phyloP scores from a whole-genome alignment of 1,140 invertebrate genomes.

The Myzus persicae region DNA sequence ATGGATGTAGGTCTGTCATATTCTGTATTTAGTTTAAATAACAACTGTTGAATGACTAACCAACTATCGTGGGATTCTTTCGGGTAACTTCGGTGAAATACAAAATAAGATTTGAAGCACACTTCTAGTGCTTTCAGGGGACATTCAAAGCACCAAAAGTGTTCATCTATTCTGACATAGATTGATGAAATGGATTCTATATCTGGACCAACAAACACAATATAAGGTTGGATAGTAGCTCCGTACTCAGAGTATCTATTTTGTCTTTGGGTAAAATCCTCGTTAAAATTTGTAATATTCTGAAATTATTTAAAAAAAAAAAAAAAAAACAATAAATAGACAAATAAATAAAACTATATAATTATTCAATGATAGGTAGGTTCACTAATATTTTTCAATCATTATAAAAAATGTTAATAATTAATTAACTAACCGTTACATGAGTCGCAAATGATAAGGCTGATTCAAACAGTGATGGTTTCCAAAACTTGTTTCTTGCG shows the following conservation, averaged over 20 bases:
- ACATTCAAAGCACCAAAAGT: neutral
- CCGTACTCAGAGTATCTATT: neutral
- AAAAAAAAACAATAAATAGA: neutral
- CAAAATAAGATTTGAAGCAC: neutral
- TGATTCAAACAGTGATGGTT: neutral
- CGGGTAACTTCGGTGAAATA: neutral
- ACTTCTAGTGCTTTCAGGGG: neutral
- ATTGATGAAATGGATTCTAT: neutral
- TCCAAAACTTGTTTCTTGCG: neutral
- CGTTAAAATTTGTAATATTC: neutral
- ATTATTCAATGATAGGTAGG: too few relatives aligned
- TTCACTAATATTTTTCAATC: too few relatives aligned
- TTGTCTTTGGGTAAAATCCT: neutral
- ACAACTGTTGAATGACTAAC: neutral
- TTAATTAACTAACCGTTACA: neutral
- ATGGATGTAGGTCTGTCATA: neutral
- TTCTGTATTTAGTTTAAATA: neutral
- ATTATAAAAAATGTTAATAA: too few relatives aligned
- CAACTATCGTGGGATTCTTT: neutral
- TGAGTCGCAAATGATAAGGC: neutral
- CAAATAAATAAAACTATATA: too few relatives aligned
- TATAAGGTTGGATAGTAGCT: neutral
- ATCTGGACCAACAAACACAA: neutral
- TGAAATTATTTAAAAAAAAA: neutral
- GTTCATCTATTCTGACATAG: neutral